These are phyloP conservation scores for Xestia rhomboidea DNA, from an alignment of 2,888 invertebrate genomes.

Conservation along the genomic window DNA sequence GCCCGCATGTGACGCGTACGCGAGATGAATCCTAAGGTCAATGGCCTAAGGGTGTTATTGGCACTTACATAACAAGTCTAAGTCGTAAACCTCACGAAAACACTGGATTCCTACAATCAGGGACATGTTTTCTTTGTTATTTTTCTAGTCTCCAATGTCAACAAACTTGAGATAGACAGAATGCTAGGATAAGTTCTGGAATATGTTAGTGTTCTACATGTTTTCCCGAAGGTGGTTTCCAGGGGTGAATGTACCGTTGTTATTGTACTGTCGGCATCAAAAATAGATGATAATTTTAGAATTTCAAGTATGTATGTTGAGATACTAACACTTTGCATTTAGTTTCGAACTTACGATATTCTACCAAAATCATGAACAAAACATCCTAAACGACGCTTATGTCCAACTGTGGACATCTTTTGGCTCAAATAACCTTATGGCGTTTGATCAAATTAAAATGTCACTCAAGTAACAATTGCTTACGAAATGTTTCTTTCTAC, in stretches of 20 bases:
- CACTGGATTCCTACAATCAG: conserved; percentile 26
- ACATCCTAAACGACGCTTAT: too few species aligned
- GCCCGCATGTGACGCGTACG: conserved; percentile 54
- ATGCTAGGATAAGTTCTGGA: conserved; percentile 2
- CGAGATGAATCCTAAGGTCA: conserved; percentile 59
- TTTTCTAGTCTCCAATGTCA: conserved; percentile 24
- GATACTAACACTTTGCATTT: not conserved
- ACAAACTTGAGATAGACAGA: conserved; percentile 13
- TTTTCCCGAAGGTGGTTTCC: not conserved
- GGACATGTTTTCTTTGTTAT: conserved; percentile 29
- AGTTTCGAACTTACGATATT: too few species aligned
- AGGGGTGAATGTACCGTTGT: conserved; percentile 28
- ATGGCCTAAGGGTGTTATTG: conserved; percentile 29
- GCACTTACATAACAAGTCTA: conserved; percentile 41
- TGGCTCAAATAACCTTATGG: too few species aligned
- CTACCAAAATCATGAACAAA: too few species aligned
- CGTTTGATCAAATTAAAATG: too few species aligned
- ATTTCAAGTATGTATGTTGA: conserved; percentile 17
- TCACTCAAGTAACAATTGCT: not conserved
- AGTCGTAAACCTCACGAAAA: conserved; percentile 28
- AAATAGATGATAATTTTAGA: conserved; percentile 34
- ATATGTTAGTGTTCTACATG: conserved; percentile 3
- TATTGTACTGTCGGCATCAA: conserved; percentile 13
- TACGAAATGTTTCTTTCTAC: not conserved
- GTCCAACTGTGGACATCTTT: too few species aligned